Base-by-base conservation (phyloP, 92 coral and sea anemone genomes). In the Pocillopora grandis region DNA sequence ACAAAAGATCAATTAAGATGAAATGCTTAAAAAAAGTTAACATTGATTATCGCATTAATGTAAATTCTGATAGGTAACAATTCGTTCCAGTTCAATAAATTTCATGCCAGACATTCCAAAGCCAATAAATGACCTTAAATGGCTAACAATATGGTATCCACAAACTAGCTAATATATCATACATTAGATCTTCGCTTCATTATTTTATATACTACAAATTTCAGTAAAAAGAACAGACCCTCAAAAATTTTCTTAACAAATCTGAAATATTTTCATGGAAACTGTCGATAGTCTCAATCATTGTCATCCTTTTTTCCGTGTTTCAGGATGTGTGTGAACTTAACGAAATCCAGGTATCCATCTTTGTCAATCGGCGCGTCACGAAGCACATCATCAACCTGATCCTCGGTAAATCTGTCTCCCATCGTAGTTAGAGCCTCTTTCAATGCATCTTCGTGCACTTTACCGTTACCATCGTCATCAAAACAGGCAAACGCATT, bases 341-440 rank as follows among this genome's bases (percentile, higher is more conserved):
- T 87, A 69, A 67, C 75, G 67, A 92, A 96, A 89, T 96, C 99
- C 92, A 96, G 84, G 89, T 83, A 84, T 73, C 98, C 98, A 69
- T 90, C 98, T 80, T 92, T 94, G 79, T 96, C 99, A 75, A 96
- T 92, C 2, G 99, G 99, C 13, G 99, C 99, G 66, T 95, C 99
- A 49, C 99, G 99, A 52, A 96, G 97, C 20, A 96, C 94, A 88
- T 96, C 99, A 76, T 96, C 99, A 0, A 96, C 99, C 80, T 93
- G 97, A 64, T 96, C 99, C n/a, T 96, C 99, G 21, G 98, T 77
- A 84, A 95, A 89, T 58, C 98, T 85, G 87, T 96, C 98, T 49
- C 98, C 98, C 98, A 96, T 96, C 56, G 98, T 87, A 90, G 91
- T 92, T 94, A 96, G 91, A 27, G 98, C 98, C 68, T 96, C 98